These are phyloP conservation scores for Scaeva pyrastri DNA, from an alignment of 2,888 invertebrate genomes.

Conservation along the genomic window DNA sequence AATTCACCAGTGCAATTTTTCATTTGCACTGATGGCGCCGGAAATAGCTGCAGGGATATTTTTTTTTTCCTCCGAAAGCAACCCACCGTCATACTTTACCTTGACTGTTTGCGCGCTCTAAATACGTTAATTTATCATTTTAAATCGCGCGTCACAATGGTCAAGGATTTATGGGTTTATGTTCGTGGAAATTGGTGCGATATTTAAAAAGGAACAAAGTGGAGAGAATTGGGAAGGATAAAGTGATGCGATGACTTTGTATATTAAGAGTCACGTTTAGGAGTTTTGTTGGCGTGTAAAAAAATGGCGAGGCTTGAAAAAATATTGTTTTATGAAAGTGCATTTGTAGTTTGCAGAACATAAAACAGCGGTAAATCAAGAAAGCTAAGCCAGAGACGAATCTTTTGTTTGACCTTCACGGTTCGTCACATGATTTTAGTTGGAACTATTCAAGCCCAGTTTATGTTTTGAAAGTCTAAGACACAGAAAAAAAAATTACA, in stretches of 20 bases:
- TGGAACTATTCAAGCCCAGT: no score
- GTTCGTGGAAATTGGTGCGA: conserved; percentile 54
- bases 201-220: conserved; percentile 36
- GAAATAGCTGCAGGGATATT: conserved; percentile 24
- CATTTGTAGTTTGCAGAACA: neutral
- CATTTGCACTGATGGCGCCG: conserved; percentile 60
- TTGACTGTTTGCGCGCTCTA: conserved; percentile 43
- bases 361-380: neutral
- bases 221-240: neutral
- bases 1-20: conserved; percentile 68
- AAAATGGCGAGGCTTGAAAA: neutral
- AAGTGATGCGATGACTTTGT: conserved; percentile 37
- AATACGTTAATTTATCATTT: conserved; percentile 73
- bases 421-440: no score
- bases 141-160: conserved; percentile 72
- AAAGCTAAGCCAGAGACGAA: neutral
- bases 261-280: conserved; percentile 53
- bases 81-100: conserved; percentile 12
- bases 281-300: neutral
- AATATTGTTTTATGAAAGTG: neutral
- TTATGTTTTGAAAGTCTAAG: no score
- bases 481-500: no score
- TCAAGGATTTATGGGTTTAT: conserved; percentile 68
- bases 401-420: no score
- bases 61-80: conserved; percentile 26